Percentiles rank a stretch among this genome's conserved stretches.
Conservation (phyloP, 2,888 invertebrate species). For the Steromphala cineraria region DNA sequence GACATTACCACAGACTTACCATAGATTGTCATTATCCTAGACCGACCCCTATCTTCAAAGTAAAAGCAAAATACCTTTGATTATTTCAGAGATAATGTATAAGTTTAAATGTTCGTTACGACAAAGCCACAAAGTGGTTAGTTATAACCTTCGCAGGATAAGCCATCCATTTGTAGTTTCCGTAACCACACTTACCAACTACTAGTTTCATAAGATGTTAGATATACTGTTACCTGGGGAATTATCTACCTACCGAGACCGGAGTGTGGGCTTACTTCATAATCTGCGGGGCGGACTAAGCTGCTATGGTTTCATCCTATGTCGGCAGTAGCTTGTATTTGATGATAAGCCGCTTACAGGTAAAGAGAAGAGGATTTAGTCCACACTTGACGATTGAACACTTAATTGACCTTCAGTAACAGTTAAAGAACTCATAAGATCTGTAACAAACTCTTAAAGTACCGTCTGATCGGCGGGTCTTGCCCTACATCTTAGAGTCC, state of each 20-base stretch:
- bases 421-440: not conserved
- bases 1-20: no score
- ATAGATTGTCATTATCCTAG: no score
- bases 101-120: no score
- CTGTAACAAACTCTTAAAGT: not conserved
- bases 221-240: no score
- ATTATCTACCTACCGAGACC: not conserved
- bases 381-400: not conserved
- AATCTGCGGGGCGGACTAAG: not conserved
- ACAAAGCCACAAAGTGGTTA: no score
- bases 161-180: no score
- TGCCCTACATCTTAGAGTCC: not conserved
- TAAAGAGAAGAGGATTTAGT: not conserved
- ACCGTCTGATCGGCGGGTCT: not conserved
- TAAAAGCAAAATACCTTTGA: no score
- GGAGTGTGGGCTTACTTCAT: conserved; percentile 2
- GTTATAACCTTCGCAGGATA: no score
- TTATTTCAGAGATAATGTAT: no score
- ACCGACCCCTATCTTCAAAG: no score
- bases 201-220: no score
- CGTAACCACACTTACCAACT: no score
- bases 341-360: not conserved
- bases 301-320: not conserved
- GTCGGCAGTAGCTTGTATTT: not conserved
- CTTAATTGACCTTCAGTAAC: conserved; percentile 8